Percentiles rank a stretch among this genome's conserved stretches.
Conservation (phyloP, 2,113 vertebrate species). For the Synchiropus splendidus region DNA sequence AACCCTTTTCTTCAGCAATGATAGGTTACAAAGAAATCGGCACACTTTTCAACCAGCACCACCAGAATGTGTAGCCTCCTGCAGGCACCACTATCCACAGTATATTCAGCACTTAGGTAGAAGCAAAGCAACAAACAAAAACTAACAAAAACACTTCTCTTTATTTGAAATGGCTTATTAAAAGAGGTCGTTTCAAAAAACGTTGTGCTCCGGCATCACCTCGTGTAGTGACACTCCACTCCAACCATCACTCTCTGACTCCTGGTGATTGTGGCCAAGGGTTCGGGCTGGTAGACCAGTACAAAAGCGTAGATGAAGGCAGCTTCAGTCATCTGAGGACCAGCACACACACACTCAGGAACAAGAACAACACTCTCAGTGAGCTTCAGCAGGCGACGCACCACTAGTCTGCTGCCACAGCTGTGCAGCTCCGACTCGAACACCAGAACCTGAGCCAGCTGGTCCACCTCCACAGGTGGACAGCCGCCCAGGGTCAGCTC, state of each 20-base stretch:
- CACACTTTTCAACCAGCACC: too few relatives aligned
- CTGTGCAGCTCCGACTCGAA: slow-evolving; percentile 36
- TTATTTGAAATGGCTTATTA: neutral
- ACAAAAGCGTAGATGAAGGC: slow-evolving; percentile 30
- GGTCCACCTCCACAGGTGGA: slow-evolving; percentile 19
- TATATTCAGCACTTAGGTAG: too few relatives aligned
- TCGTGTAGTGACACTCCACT: slow-evolving; percentile 40
- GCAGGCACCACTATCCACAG: too few relatives aligned
- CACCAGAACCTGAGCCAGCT: slow-evolving; percentile 14
- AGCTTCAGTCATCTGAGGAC: slow-evolving; percentile 13
- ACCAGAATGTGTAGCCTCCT: too few relatives aligned
- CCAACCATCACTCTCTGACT: slow-evolving; percentile 14
- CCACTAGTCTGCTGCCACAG: slow-evolving; percentile 31
- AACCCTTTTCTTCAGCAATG: too few relatives aligned
- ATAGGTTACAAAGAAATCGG: too few relatives aligned
- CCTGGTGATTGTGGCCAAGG: slow-evolving; percentile 12
- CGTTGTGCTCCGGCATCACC: slow-evolving; percentile 1
- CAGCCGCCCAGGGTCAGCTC: slow-evolving; percentile 38
- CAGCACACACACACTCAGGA: neutral
- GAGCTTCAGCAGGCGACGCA: too few relatives aligned
- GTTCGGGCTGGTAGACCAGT: slow-evolving; percentile 31
- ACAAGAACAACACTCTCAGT: neutral
- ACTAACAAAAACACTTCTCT: neutral
- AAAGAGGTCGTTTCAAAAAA: too few relatives aligned
- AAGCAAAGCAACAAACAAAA: neutral